These are phyloP conservation scores for Trachelipus rathkii DNA, from an alignment of 1,140 invertebrate species.

Conservation along the genomic window DNA sequence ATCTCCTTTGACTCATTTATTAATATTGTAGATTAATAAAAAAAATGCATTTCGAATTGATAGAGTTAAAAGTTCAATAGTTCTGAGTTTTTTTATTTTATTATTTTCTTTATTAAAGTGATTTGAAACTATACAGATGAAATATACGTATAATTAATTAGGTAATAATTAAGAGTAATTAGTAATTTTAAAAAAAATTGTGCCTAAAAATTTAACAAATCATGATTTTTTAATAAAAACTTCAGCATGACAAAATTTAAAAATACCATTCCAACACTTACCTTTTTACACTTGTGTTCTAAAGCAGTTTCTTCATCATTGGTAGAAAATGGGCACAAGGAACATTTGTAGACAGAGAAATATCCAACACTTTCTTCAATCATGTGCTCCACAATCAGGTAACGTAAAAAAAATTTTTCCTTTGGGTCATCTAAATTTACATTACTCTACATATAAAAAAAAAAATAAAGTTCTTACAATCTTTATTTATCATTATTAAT, in stretches of 20 bases:
- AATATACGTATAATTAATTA: neutral
- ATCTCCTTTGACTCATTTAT: no score
- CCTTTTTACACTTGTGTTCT: neutral
- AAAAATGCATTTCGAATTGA: no score
- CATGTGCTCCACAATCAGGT: neutral
- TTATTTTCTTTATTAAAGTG: no score
- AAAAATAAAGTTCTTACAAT: no score
- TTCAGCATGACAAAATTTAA: neutral
- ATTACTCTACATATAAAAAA: neutral
- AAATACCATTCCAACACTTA: neutral
- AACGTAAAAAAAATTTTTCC: neutral
- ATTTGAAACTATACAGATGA: no score
- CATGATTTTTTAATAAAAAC: neutral
- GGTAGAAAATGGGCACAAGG: neutral
- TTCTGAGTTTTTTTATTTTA: neutral
- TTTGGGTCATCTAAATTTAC: no score
- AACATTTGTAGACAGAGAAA: neutral
- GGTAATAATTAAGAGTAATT: no score
- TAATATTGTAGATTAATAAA: no score
- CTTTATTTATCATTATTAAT: no score
- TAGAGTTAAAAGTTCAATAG: no score
- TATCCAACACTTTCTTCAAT: neutral
- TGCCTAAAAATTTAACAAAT: no score
- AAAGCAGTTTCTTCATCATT: conserved; percentile 2
- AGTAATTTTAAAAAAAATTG: neutral